These are phyloP conservation scores for Canis aureus DNA, from an alignment of 2,113 vertebrate genomes.

Conservation along the genomic window DNA sequence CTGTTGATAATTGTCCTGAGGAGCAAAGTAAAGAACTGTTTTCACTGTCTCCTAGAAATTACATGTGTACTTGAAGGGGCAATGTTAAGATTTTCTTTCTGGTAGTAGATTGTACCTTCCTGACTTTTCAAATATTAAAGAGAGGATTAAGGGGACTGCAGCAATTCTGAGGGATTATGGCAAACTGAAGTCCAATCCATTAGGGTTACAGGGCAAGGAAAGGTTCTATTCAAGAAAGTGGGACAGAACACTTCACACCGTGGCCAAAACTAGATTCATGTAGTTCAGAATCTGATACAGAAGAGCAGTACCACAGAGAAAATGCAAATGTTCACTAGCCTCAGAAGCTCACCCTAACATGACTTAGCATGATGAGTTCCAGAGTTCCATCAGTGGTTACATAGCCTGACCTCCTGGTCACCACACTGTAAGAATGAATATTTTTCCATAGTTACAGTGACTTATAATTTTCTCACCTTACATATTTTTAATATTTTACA, in stretches of 20 bases:
- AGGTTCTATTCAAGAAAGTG: background rate
- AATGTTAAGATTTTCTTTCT: background rate
- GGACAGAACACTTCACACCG: background rate
- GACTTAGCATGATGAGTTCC: background rate
- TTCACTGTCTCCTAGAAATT: background rate
- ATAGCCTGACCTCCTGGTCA: background rate
- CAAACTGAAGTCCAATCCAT: background rate
- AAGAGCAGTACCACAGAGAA: background rate
- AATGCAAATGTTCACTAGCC: accelerated
- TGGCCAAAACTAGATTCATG: background rate
- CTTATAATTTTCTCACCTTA: background rate
- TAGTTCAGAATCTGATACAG: background rate
- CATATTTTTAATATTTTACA: background rate
- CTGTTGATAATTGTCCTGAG: background rate
- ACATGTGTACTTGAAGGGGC: background rate
- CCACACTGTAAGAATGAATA: background rate
- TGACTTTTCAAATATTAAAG: background rate
- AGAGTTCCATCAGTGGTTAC: background rate
- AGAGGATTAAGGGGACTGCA: background rate
- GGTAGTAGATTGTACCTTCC: background rate
- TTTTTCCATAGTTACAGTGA: background rate
- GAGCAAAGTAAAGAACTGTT: background rate
- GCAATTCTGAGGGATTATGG: background rate
- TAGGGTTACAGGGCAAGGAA: background rate
- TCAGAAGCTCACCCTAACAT: background rate